Evolutionary conservation across 2,113 vertebrate genomes (phyloP), one percentile per base, ranked within the genome.

Genomic region (Ctenodactylus gundi): DNA sequence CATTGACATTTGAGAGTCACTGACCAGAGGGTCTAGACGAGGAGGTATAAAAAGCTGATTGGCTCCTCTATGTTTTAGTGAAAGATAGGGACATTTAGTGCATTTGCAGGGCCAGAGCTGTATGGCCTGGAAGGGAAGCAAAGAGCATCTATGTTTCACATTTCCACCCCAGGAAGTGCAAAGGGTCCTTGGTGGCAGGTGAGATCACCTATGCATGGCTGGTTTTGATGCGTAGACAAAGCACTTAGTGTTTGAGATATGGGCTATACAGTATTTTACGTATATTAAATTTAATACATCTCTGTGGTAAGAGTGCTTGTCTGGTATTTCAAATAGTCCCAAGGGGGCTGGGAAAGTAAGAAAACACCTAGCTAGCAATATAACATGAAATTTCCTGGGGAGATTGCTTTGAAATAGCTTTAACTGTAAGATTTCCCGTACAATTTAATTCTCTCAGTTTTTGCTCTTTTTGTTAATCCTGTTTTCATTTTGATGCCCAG

Each of bases 391-490:
- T 57, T 60, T 90, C 60, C 90, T 44, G 6, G 80, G 70, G 55
- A 77, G 90, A 92, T 73, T 31, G 36, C 36, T 85, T 77, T 75
- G 49, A 86, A 67, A 68, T 6, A 44, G 39, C 72, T 95, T 11
- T 60, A 86, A 90, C 78, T 41, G 41, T 49, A 85, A 86, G 60
- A 41, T 86, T 91, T 93, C 87, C 68, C 44, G 13, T 67, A 83
- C 65, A 25, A 83, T 83, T 83, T 95, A 77, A 91, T 94, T 94
- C 92, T 44, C 58, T 94, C 44, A 62, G 87, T 96, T 94, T 91
- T 90, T 62, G 62, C 86, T 88, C 68, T 90, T 85, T 93, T 78
- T 85, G 62, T 82, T 90, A 77, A 85, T 90, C 67, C 39, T 36
- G 84, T 88, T 92, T 93, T 85, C 39, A 55, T 93, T 82, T n/a